Conservation (phyloP, 2,113 vertebrate genomes). For the Mesocricetus auratus region DNA sequence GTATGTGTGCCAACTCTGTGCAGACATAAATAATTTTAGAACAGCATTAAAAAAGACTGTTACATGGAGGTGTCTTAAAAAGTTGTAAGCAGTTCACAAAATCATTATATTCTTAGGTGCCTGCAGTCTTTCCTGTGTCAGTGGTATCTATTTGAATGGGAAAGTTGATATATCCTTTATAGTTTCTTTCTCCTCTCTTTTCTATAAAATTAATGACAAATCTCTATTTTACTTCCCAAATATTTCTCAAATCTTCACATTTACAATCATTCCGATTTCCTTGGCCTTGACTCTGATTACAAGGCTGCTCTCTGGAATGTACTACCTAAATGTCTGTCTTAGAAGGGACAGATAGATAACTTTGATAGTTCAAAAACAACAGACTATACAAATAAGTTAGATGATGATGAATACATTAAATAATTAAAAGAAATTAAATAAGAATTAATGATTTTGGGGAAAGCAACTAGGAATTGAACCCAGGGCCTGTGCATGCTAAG, state of each 20-base stretch:
- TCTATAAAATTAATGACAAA: neutral
- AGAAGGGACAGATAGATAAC: neutral
- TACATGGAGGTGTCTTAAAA: constrained; percentile 32
- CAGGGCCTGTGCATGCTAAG: neutral
- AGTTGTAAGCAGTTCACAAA: constrained; percentile 17
- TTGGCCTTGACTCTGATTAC: neutral
- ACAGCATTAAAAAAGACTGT: constrained; percentile 14
- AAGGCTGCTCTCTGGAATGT: neutral
- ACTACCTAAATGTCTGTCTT: neutral
- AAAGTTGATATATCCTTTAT: neutral
- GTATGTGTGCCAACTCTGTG: neutral
- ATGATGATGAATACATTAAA: constrained; percentile 39
- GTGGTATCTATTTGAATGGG: neutral
- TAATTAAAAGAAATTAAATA: constrained; percentile 37
- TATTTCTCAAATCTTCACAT: neutral
- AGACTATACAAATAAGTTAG: constrained; percentile 24
- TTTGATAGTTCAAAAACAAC: constrained; percentile 37
- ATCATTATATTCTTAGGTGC: constrained; percentile 10
- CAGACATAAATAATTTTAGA: neutral
- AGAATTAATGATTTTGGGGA: neutral
- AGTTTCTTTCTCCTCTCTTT: constrained; percentile 10
- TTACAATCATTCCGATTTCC: neutral
- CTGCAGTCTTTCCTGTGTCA: neutral
- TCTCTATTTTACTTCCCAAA: constrained; percentile 44
- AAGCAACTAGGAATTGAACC: neutral